Evolutionary conservation across 2,888 invertebrate genomes (phyloP).

Genomic region (Schrankia costaestrigalis): DNA sequence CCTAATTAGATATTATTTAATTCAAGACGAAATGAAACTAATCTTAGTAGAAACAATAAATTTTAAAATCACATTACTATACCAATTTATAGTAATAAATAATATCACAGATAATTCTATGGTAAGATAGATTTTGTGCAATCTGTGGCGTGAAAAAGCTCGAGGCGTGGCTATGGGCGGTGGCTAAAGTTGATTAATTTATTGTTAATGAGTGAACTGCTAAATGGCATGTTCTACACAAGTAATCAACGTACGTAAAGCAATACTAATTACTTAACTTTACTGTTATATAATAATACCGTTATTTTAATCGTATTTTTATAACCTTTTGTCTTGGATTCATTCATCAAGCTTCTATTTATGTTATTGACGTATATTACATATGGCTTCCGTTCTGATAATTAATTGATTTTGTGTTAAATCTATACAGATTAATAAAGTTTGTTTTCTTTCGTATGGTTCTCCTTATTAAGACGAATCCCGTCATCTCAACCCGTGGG

Average conservation of each 20-base stretch:
- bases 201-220: slow-evolving; percentile 63
- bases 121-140: slow-evolving; percentile 11
- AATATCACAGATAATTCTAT: slow-evolving; percentile 26
- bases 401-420: slow-evolving; percentile 1
- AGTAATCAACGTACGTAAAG: background rate
- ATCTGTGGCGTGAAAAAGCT: slow-evolving; percentile 30
- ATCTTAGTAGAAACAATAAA: slow-evolving; percentile 6
- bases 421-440: background rate
- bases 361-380: slow-evolving; percentile 3
- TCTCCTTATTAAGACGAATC: too few species aligned
- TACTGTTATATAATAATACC: slow-evolving; percentile 12
- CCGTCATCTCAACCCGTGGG: too few species aligned
- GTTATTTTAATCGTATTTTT: slow-evolving; percentile 26
- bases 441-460: too few species aligned
- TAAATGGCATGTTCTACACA: slow-evolving; percentile 43
- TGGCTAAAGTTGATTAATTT: slow-evolving; percentile 56
- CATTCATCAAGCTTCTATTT: slow-evolving; percentile 14
- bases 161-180: slow-evolving; percentile 27
- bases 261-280: slow-evolving; percentile 17
- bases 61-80: slow-evolving; percentile 17
- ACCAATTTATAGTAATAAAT: slow-evolving; percentile 30
- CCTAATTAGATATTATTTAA: slow-evolving; percentile 2
- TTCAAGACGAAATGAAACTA: slow-evolving; percentile 3
- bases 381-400: slow-evolving; percentile 9
- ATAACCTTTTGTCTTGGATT: slow-evolving; percentile 2